Conservation (phyloP, 2,888 invertebrate genomes). For the Catocala sponsa region DNA sequence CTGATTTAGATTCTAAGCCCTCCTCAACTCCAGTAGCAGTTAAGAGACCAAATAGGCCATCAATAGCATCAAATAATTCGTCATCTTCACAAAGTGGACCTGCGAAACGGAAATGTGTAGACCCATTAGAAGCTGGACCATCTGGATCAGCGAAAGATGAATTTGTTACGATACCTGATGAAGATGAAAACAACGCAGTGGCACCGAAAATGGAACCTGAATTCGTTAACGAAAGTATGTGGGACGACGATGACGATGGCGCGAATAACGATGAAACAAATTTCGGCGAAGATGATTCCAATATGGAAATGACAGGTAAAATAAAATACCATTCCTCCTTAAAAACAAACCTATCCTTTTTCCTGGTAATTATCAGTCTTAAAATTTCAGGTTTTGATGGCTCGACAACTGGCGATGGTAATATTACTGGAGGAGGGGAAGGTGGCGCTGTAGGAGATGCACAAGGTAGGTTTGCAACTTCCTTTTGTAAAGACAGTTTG, state of each 20-base stretch:
- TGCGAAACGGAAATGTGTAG: constrained; percentile 87
- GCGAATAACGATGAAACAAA: constrained; percentile 89
- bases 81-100: constrained; percentile 88
- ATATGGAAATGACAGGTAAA: constrained; percentile 89
- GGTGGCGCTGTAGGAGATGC: constrained; percentile 87
- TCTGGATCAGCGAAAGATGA: constrained; percentile 87
- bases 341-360: no score
- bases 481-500: constrained; percentile 47
- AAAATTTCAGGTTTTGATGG: constrained; percentile 80
- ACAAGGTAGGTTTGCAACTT: constrained; percentile 85
- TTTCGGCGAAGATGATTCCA: constrained; percentile 90
- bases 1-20: constrained; percentile 89
- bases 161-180: constrained; percentile 86
- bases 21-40: constrained; percentile 88
- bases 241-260: constrained; percentile 89
- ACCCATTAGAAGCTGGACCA: constrained; percentile 89
- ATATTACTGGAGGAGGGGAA: constrained; percentile 83
- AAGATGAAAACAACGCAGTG: constrained; percentile 87
- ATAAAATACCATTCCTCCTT: constrained; percentile 20
- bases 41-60: constrained; percentile 90
- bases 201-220: constrained; percentile 91
- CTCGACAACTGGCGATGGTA: constrained; percentile 84
- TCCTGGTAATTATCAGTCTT: no score
- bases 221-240: constrained; percentile 89
- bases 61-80: constrained; percentile 88